Conservation (phyloP, 64 coral and sea anemone genomes). For the Dendronephthya gigantea region DNA sequence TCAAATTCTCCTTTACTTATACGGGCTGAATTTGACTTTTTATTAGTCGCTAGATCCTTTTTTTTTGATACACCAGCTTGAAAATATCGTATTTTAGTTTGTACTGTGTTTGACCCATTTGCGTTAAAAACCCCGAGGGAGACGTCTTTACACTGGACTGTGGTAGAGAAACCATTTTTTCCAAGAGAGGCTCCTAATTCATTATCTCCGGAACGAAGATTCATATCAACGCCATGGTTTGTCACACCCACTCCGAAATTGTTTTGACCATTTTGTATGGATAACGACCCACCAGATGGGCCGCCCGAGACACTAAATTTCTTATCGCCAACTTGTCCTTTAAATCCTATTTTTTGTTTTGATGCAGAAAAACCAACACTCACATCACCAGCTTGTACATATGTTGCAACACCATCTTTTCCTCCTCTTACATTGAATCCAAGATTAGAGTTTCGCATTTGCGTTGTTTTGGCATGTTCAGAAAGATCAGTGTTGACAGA, state of each 20-base stretch:
- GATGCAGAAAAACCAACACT: conserved; percentile 16
- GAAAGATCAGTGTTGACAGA: conserved; percentile 36
- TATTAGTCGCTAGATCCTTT: not conserved
- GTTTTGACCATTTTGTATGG: conserved; percentile 30
- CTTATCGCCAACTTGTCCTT: conserved; percentile 27
- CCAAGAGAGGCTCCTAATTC: conserved; percentile 27
- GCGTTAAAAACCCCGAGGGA: not conserved
- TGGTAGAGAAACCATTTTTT: conserved; percentile 11
- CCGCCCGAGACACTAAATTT: conserved; percentile 17
- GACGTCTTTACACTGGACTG: conserved; percentile 30
- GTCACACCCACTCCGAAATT: conserved; percentile 16
- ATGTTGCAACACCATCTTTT: conserved; percentile 18
- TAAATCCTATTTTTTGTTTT: conserved; percentile 9
- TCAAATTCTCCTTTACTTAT: not conserved
- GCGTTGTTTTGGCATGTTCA: conserved; percentile 18
- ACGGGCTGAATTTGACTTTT: not conserved
- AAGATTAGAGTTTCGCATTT: conserved; percentile 10
- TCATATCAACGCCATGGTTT: conserved; percentile 12
- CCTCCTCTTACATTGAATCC: conserved; percentile 21
- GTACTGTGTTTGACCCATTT: conserved; percentile 16
- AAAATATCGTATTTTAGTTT: conserved; percentile 12
- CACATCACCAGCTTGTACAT: conserved; percentile 14
- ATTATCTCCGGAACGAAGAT: not conserved
- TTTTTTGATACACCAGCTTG: not conserved
- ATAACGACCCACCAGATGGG: conserved; percentile 19